Base-by-base conservation (phyloP, 2,888 invertebrate genomes). In the Perizoma affinitatum region DNA sequence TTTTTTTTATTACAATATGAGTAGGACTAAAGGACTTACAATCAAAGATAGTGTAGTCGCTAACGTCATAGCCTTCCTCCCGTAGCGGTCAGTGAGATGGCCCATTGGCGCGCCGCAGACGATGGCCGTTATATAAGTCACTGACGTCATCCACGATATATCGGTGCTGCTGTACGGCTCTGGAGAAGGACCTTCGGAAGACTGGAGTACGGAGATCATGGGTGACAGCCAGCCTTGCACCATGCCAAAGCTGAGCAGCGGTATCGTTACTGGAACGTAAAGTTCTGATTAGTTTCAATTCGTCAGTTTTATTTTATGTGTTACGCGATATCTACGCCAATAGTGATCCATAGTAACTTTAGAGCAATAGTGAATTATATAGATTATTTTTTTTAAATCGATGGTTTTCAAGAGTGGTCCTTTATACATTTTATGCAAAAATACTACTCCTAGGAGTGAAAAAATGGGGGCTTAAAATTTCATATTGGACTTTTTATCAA, bases 211-310 rank as follows among this genome's bases (percentile, higher is more conserved):
- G 0, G 88, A 82, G 50, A 90, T 82, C 91, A 91, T 92, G n/a
- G 91, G 91, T 0, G 91, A 91, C 43, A 92, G 54, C 91, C 91
- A 91, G 38, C 91, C 91, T 65, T 91, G 91, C 33, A 90, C 82
- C 91, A 91, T 91, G 46, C 91, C 91, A 73, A 91, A 91, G 68
- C 84, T 90, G 5, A 91, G 74, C 4, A 91, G 77, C 0, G 91
- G 91, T 9, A 91, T 88, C 6, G 91, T 91, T 56, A 91, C 91
- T 91, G 83, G 4, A 74, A 72, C 65, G 52, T 66, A 68, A 51
- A 36, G 7, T 41, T 34, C 36, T 8, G 3, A 35, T 55, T 49
- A 8, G 5, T 5, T 1, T 43, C 11, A 9, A 9, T 41, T 41
- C 22, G 22, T 2, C 3, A n/a, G 22, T 22, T 22, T 22, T 22